A percentile compares a stretch with the other conserved stretches of the same genome.
Evolutionary conservation across 2,113 vertebrate species (phyloP).

Genomic region (Artemisiospiza belli): DNA sequence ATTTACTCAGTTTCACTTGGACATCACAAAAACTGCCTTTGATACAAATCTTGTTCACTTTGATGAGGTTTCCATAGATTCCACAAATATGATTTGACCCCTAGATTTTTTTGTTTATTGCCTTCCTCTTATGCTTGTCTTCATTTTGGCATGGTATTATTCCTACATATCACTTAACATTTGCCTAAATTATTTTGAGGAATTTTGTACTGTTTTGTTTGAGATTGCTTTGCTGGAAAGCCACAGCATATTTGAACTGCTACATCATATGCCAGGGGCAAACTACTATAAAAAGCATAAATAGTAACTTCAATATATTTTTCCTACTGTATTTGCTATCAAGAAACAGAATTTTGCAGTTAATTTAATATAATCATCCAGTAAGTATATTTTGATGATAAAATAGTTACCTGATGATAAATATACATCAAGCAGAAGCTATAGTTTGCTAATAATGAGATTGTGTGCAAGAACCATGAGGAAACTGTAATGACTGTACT

Average conservation of each 20-base stretch:
- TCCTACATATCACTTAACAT: background rate
- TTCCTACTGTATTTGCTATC: background rate
- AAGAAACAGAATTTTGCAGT: background rate
- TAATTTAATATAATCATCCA: background rate
- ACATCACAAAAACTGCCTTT: background rate
- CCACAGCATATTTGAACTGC: background rate
- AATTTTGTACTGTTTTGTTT: background rate
- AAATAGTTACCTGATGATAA: background rate
- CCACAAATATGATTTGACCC: background rate
- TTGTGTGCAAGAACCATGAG: background rate
- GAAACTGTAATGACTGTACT: background rate
- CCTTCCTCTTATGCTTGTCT: background rate
- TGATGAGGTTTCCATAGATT: background rate
- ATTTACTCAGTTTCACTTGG: background rate
- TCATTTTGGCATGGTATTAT: background rate
- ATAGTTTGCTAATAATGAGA: background rate
- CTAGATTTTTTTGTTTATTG: background rate
- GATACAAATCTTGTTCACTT: background rate
- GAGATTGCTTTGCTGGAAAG: background rate
- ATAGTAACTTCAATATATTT: background rate
- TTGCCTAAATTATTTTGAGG: background rate
- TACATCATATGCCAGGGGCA: background rate
- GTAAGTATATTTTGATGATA: background rate
- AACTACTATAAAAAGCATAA: background rate
- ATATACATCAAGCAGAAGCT: background rate